Base-by-base conservation (phyloP, 2,888 invertebrate genomes). In the Pammene fasciana region DNA sequence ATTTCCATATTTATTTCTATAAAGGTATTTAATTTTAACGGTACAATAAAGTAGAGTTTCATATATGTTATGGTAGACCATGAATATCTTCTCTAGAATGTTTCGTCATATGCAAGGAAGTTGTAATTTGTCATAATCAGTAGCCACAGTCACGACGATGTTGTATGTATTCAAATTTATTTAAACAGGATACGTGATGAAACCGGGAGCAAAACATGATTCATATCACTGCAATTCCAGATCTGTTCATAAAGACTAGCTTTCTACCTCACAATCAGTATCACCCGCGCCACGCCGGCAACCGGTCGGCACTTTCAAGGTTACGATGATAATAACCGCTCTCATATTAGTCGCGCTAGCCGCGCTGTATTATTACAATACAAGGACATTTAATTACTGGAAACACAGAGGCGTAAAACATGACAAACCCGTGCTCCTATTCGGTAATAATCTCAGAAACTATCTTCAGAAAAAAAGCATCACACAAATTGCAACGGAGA, bases 331-430 rank as follows among this genome's bases (percentile, higher is more conserved):
- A 13, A 41, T 65, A 38, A 3, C 45, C 5, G 62, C 66, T 2
- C 13, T 70, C 10, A 26, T 78, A 26, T 18, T 77, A 6, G 60
- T 76, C 8, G 72, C 71, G n/a, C 14, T 80, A 14, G 71, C 71
- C 11, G 76, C 74, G 11, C 64, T 82, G n/a, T 86, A 86, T 72
- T 72, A 76, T n/a, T 86, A 86, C 74, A 77, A 78, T 18, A 85
- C 80, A 10, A 82, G 81, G 60, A 85, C 77, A 18, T 84, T 81
- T 67, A 76, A 75, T 50, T 86, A 86, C 67, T 86, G 86, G 86
- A 68, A 74, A 57, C 75, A 75, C 54, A 79, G 75, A 71, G 84
- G 84, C n/a, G 75, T 86, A 38, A 82, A 81, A 74, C 79, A 86
- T 76, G 85, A 85, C 56, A 79, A 78, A 65, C 85, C 85, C 0